Percentiles rank a stretch among this genome's conserved stretches.
Conservation (phyloP, 1,140 invertebrate species). For the Melipona quadrifasciata region DNA sequence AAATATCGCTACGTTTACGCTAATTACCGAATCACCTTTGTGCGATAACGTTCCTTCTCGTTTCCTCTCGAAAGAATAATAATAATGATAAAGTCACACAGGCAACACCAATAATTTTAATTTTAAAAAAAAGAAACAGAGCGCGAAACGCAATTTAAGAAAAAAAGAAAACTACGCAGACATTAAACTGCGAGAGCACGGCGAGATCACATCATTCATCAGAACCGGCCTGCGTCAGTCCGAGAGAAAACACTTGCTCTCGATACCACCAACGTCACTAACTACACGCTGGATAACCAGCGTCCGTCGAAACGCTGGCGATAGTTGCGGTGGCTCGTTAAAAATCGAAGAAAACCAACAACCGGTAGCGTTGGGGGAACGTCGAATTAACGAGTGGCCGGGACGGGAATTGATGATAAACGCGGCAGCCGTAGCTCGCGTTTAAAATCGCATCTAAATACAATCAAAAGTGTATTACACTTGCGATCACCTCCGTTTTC, state of each 20-base stretch:
- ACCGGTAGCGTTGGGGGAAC: constrained; percentile 2
- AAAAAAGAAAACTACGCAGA: neutral
- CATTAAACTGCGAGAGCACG: neutral
- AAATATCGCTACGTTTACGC: too few relatives aligned
- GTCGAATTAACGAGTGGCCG: constrained; percentile 19
- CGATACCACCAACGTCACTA: constrained; percentile 1
- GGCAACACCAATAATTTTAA: neutral
- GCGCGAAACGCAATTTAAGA: neutral
- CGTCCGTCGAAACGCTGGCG: neutral
- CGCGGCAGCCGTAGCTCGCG: neutral
- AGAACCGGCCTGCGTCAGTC: neutral
- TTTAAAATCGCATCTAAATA: constrained; percentile 48
- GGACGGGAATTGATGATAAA: constrained; percentile 31
- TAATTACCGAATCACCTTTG: too few relatives aligned
- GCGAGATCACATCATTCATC: neutral
- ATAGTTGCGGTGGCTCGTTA: neutral
- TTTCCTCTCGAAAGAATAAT: neutral
- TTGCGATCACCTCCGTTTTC: constrained; percentile 13
- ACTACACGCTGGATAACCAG: neutral
- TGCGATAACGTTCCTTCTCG: neutral
- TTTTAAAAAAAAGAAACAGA: neutral
- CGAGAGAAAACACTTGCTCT: constrained; percentile 7
- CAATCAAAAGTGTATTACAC: constrained; percentile 56
- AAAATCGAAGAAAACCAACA: constrained; percentile 29
- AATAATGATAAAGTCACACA: neutral